These are phyloP conservation scores for Drosophila punjabiensis DNA, from an alignment of 1,140 invertebrate species.

Conservation along the genomic window DNA sequence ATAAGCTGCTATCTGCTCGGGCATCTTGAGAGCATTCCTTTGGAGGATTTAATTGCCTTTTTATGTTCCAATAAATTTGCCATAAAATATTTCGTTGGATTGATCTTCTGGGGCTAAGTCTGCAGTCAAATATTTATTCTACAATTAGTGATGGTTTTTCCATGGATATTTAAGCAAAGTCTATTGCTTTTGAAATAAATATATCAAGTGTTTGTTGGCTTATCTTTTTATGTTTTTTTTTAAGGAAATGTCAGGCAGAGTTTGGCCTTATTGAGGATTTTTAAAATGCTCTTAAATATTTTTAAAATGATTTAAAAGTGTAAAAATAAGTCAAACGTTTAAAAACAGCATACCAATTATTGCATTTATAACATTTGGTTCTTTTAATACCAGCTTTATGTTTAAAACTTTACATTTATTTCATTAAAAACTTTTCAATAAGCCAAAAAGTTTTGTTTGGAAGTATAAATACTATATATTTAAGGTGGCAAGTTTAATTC, in stretches of 20 bases:
- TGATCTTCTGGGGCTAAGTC: slow-evolving; percentile 4
- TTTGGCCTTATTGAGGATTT: neutral
- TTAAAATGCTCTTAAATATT: neutral
- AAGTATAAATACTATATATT: neutral
- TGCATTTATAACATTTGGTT: neutral
- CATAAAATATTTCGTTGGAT: slow-evolving; percentile 28
- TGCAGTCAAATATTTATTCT: slow-evolving; percentile 8
- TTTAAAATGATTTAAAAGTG: neutral
- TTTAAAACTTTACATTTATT: neutral
- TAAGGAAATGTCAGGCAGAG: neutral
- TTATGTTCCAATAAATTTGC: slow-evolving; percentile 41
- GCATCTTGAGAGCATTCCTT: slow-evolving; percentile 19
- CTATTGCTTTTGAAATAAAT: neutral
- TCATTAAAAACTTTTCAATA: neutral
- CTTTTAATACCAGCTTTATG: neutral
- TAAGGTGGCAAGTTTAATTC: too few species aligned
- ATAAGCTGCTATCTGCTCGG: neutral
- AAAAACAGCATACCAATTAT: neutral
- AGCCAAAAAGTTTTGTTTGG: neutral
- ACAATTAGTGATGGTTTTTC: neutral
- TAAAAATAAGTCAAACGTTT: neutral
- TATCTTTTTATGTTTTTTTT: neutral
- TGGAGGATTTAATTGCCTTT: slow-evolving; percentile 25
- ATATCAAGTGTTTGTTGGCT: neutral
- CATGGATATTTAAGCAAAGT: neutral